Conservation (phyloP, 2,888 invertebrate genomes). For the Troides oblongomaculatus region DNA sequence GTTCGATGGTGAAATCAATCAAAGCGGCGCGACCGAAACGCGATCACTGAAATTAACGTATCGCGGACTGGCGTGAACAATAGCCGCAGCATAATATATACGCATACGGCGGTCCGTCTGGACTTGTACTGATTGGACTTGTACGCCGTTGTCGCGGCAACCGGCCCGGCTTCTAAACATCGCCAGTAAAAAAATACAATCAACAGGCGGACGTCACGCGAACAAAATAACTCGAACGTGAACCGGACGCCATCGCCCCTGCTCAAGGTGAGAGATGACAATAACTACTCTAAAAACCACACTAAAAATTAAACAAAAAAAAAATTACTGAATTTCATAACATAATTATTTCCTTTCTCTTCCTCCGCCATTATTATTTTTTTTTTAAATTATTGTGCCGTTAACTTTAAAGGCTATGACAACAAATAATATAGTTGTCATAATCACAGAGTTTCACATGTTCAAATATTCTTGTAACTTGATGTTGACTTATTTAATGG, state of each 20-base stretch:
- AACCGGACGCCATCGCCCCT: slow-evolving; percentile 29
- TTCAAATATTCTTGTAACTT: too few species aligned
- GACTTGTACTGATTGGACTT: slow-evolving; percentile 45
- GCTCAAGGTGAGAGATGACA: slow-evolving; percentile 1
- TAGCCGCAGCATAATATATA: slow-evolving; percentile 59
- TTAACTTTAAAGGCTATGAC: too few species aligned
- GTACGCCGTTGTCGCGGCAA: slow-evolving; percentile 50
- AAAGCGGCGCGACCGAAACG: slow-evolving; percentile 28
- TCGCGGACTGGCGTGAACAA: slow-evolving; percentile 44
- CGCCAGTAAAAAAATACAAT: slow-evolving; percentile 51
- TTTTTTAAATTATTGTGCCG: too few species aligned
- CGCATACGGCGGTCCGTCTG: slow-evolving; percentile 53
- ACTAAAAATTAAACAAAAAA: too few species aligned
- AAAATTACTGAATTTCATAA: too few species aligned
- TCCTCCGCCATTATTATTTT: too few species aligned
- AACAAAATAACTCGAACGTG: slow-evolving; percentile 30
- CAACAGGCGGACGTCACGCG: slow-evolving; percentile 53
- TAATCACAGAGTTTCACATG: too few species aligned
- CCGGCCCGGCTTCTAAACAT: slow-evolving; percentile 44
- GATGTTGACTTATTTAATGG: too few species aligned
- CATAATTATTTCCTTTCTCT: too few species aligned
- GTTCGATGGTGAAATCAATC: not conserved
- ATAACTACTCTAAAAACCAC: not conserved
- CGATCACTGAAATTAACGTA: slow-evolving; percentile 25
- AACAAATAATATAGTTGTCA: too few species aligned